Evolutionary conservation across 2,113 vertebrate species (phyloP).

Genomic region (Serilophus lunatus): DNA sequence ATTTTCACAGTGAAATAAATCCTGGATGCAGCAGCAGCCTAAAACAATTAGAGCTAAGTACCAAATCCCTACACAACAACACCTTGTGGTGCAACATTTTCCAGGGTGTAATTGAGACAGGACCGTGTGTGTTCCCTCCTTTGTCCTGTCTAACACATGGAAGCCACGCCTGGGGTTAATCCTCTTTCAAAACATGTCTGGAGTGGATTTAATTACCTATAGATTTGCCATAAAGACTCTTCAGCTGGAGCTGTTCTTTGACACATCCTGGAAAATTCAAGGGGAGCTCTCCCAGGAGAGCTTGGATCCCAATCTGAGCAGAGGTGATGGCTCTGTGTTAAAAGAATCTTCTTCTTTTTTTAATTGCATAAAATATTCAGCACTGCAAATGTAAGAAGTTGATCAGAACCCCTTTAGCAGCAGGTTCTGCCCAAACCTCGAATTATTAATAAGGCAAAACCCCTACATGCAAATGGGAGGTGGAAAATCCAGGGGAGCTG

Average conservation of each 20-base stretch:
- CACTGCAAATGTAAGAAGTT: neutral
- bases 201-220: neutral
- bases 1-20: neutral
- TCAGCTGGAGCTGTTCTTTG: neutral
- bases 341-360: neutral
- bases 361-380: neutral
- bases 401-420: neutral
- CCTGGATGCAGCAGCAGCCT: neutral
- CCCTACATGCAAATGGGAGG: neutral
- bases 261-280: neutral
- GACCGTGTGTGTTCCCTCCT: neutral
- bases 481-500: neutral
- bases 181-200: constrained; percentile 6
- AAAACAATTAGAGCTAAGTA: neutral
- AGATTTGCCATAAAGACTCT: neutral
- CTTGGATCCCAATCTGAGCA: neutral
- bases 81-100: neutral
- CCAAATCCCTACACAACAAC: neutral
- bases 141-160: neutral
- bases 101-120: neutral
- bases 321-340: neutral
- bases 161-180: neutral
- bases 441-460: neutral
- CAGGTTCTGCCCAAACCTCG: neutral
- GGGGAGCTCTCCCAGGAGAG: neutral